A percentile compares a stretch with the other conserved stretches of the same genome.
Evolutionary conservation across 2,113 vertebrate species (phyloP).

Genomic region (Trichomycterus rosablanca): DNA sequence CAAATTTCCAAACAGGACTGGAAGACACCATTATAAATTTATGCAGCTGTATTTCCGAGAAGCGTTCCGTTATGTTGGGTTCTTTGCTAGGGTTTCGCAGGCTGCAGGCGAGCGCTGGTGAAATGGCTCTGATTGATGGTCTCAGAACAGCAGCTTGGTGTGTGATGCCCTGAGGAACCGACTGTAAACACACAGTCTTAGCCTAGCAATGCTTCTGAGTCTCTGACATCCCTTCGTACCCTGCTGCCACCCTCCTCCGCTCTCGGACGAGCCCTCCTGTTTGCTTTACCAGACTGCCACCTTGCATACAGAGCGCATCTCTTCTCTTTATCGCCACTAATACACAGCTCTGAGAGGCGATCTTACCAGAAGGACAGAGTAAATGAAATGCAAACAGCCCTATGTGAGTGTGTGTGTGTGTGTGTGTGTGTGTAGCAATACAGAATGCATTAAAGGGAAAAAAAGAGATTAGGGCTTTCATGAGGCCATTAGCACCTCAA

Average conservation of each 20-base stretch:
- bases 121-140: constrained; percentile 41
- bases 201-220: constrained; percentile 41
- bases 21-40: not conserved
- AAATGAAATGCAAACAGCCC: constrained; percentile 11
- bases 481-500: constrained; percentile 46
- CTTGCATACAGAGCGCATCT: constrained; percentile 3
- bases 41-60: constrained; percentile 6
- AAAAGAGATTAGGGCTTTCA: constrained; percentile 30
- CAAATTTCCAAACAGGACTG: not conserved
- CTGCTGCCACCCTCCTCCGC: not conserved
- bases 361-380: constrained; percentile 12
- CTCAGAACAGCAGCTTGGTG: constrained; percentile 25
- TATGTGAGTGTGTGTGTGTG: constrained; percentile 4
- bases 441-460: constrained; percentile 34
- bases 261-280: constrained; percentile 2
- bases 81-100: constrained; percentile 3
- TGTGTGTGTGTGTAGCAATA: constrained; percentile 4
- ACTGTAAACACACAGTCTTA: constrained; percentile 43
- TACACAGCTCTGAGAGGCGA: not conserved
- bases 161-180: constrained; percentile 35
- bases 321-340: not conserved
- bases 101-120: constrained; percentile 1
- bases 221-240: constrained; percentile 19
- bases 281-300: not conserved
- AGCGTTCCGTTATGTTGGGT: not conserved